Percentiles rank a stretch among this genome's conserved stretches.
phyloP scores from a whole-genome alignment of 1,140 invertebrate genomes.

The Drosophila kanapiae region DNA sequence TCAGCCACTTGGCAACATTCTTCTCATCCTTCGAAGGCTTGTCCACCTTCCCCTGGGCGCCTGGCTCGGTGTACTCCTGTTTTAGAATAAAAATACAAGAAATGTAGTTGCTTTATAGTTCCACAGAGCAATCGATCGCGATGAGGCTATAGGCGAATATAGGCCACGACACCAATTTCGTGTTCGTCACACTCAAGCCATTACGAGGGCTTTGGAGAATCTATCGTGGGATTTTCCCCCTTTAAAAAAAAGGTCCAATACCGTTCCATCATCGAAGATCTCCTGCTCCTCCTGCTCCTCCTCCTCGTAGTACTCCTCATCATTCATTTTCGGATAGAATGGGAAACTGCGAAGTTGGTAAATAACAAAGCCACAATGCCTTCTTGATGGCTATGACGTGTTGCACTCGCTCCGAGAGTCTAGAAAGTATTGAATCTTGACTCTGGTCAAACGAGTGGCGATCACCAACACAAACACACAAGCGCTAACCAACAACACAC shows the following conservation, averaged over 20 bases:
- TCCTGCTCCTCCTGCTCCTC: conserved; percentile 63
- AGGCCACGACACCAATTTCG: conserved; percentile 71
- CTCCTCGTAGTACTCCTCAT: conserved; percentile 43
- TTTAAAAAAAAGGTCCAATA: conserved; percentile 14
- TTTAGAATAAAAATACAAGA: not conserved
- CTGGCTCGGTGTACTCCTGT: conserved; percentile 83
- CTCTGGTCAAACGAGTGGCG: conserved; percentile 74
- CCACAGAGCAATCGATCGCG: conserved; percentile 13
- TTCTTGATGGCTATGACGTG: conserved; percentile 67
- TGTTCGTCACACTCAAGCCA: conserved; percentile 55
- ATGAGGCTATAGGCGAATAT: conserved; percentile 38
- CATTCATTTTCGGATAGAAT: conserved; percentile 49
- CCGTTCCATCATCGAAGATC: conserved; percentile 70
- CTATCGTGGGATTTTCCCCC: conserved; percentile 1
- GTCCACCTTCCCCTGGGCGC: conserved; percentile 87
- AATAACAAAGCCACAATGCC: conserved; percentile 8
- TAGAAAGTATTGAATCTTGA: conserved; percentile 80
- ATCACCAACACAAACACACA: conserved; percentile 25
- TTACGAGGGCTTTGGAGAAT: conserved; percentile 8
- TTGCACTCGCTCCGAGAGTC: conserved; percentile 71
- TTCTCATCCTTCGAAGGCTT: conserved; percentile 97
- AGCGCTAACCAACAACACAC: conserved; percentile 25
- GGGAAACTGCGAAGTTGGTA: conserved; percentile 18
- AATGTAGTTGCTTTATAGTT: conserved; percentile 25
- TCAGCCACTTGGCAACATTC: conserved; percentile 96